These are phyloP conservation scores for Trochalopteron elliotii DNA, from an alignment of 2,113 vertebrate genomes.

Conservation along the genomic window DNA sequence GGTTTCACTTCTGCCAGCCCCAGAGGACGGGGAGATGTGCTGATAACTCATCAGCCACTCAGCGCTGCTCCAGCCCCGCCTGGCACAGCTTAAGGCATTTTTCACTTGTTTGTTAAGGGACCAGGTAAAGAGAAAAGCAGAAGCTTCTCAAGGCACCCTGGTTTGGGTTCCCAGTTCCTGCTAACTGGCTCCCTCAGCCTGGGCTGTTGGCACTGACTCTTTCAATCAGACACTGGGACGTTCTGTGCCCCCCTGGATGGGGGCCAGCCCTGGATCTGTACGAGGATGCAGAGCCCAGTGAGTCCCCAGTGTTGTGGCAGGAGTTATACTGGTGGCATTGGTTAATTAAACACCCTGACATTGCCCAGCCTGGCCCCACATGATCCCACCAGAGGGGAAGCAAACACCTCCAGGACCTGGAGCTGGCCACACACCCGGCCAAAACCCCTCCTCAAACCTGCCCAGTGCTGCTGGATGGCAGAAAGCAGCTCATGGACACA, in stretches of 20 bases:
- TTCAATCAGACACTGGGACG: too few species aligned
- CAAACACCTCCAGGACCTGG: background rate
- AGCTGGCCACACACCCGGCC: background rate
- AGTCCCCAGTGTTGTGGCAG: background rate
- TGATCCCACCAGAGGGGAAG: background rate
- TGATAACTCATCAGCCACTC: background rate
- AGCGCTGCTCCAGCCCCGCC: background rate
- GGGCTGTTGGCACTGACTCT: accelerated
- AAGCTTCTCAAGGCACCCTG: background rate
- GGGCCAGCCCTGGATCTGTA: accelerated
- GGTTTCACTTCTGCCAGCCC: background rate
- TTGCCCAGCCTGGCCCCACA: background rate
- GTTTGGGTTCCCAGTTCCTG: too few species aligned
- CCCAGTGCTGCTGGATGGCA: accelerated
- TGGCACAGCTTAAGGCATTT: background rate
- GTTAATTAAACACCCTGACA: background rate
- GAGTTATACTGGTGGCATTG: background rate
- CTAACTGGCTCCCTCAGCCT: accelerated
- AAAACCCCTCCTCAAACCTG: background rate
- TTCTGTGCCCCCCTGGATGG: accelerated
- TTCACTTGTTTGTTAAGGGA: background rate
- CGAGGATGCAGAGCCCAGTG: background rate
- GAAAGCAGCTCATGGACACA: accelerated
- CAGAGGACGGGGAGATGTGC: background rate
- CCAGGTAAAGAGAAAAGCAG: background rate